Percentiles rank a stretch among this genome's conserved stretches.
phyloP scores from a whole-genome alignment of 2,797 vertebrate genomes.

The Alectoris magna region DNA sequence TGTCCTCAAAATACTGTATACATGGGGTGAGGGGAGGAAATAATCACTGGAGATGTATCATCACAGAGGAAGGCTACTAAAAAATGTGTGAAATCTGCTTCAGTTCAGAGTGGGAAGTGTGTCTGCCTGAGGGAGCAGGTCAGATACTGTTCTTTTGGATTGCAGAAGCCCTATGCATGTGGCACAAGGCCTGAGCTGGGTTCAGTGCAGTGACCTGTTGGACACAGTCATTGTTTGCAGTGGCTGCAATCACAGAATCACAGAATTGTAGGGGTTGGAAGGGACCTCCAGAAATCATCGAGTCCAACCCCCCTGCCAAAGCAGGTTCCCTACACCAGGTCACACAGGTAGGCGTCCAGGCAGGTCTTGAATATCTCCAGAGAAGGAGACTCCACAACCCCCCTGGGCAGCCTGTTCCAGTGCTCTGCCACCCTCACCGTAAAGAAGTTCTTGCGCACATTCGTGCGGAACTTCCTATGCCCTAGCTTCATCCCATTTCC shows the following conservation, averaged over 20 bases:
- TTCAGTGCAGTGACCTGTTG: neutral
- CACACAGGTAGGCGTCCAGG: too few species aligned
- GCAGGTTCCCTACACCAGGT: too few species aligned
- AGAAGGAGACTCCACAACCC: too few species aligned
- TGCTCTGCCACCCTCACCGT: too few species aligned
- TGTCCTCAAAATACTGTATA: neutral
- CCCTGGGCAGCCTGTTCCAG: too few species aligned
- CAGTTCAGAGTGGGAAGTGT: neutral
- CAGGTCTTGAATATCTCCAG: too few species aligned
- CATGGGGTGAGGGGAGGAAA: neutral
- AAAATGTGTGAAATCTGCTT: neutral
- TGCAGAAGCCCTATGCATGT: neutral
- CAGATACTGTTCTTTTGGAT: neutral
- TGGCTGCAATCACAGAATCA: neutral
- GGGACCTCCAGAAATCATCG: too few species aligned
- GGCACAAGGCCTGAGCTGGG: fast-evolving
- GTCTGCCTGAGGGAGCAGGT: neutral
- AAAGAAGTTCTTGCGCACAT: too few species aligned
- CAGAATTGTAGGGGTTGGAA: too few species aligned
- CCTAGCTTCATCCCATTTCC: too few species aligned
- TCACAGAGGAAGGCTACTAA: neutral
- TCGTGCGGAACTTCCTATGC: too few species aligned
- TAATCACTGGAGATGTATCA: neutral
- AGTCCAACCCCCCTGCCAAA: too few species aligned
- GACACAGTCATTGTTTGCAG: neutral